phyloP scores from a whole-genome alignment of 2,888 invertebrate species.

The Dryobota labecula region DNA sequence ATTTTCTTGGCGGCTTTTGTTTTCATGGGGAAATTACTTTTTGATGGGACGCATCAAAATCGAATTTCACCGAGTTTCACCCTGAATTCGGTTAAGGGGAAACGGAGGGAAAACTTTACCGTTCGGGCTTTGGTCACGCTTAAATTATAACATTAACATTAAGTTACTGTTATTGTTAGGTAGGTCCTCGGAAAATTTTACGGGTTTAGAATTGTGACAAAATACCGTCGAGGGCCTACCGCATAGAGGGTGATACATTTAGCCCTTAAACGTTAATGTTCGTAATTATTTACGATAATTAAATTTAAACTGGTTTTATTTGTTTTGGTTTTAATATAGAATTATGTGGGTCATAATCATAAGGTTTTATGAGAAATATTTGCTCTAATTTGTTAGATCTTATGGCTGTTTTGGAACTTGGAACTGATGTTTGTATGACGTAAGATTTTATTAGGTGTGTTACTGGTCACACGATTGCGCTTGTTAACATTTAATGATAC shows the following conservation, averaged over 20 bases:
- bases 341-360: slow-evolving; percentile 56
- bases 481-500: slow-evolving; percentile 55
- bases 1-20: slow-evolving; percentile 85
- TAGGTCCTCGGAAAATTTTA: slow-evolving; percentile 65
- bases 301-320: slow-evolving; percentile 67
- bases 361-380: slow-evolving; percentile 55
- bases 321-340: slow-evolving; percentile 65
- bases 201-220: slow-evolving; percentile 73
- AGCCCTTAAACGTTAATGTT: slow-evolving; percentile 76
- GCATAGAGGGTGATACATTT: slow-evolving; percentile 71
- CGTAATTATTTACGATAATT: slow-evolving; percentile 74
- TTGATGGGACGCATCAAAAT: slow-evolving; percentile 87
- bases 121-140: slow-evolving; percentile 57
- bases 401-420: slow-evolving; percentile 6
- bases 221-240: slow-evolving; percentile 70
- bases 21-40: slow-evolving; percentile 85
- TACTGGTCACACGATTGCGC: slow-evolving; percentile 39
- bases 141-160: slow-evolving; percentile 60
- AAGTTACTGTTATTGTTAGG: slow-evolving; percentile 64
- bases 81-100: slow-evolving; percentile 46
- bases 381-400: slow-evolving; percentile 28
- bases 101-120: slow-evolving; percentile 60
- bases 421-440: slow-evolving; percentile 26
- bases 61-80: slow-evolving; percentile 75
- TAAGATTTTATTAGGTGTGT: slow-evolving; percentile 44